Conservation (phyloP, 2,888 invertebrate genomes). For the Himalopsyche kuldschensis region DNA sequence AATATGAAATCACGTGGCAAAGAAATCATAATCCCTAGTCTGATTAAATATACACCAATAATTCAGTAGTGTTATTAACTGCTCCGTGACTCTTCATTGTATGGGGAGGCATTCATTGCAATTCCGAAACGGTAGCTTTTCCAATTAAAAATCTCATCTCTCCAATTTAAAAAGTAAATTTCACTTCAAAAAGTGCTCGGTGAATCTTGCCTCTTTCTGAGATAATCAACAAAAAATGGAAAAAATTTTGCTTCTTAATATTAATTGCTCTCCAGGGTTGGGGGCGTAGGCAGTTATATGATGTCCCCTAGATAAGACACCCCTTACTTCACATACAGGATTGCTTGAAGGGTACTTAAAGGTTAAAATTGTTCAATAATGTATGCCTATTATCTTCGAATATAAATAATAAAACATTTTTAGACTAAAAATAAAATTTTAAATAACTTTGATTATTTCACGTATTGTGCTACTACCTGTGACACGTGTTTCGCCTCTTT, state of each 20-base stretch:
- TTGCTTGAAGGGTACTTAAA: no score
- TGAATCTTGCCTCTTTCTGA: background rate
- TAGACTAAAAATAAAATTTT: no score
- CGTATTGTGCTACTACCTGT: no score
- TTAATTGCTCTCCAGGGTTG: background rate
- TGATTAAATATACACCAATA: background rate
- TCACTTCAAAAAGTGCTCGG: constrained; percentile 7
- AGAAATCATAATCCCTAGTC: background rate
- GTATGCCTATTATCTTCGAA: no score
- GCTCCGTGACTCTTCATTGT: background rate
- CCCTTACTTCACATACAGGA: background rate
- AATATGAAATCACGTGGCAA: no score
- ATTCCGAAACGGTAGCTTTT: constrained; percentile 19
- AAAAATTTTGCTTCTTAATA: background rate
- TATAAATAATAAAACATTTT: no score
- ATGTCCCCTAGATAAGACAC: background rate
- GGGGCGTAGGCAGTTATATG: background rate
- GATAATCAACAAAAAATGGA: background rate
- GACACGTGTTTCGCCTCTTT: no score
- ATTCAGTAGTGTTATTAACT: background rate
- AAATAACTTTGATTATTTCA: no score
- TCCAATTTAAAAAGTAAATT: constrained; percentile 32
- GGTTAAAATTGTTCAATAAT: no score
- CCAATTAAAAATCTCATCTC: constrained; percentile 39
- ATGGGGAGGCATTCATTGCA: constrained; percentile 3